phyloP scores from a whole-genome alignment of 2,888 invertebrate species.

The Aleiodes alternator region DNA sequence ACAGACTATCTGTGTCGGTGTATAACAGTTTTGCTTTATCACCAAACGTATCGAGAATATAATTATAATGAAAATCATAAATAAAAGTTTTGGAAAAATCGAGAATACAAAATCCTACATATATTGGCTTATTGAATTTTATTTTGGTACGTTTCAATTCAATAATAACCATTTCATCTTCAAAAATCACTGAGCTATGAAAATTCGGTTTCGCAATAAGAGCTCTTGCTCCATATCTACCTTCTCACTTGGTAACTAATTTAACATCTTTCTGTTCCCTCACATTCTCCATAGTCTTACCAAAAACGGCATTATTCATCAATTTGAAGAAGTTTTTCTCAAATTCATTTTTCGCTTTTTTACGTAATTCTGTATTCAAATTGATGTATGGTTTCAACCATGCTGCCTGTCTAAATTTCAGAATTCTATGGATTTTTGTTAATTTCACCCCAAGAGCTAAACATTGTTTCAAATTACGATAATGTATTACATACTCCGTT shows the following conservation, averaged over 20 bases:
- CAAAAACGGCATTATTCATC: conserved; percentile 38
- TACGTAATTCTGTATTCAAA: conserved; percentile 65
- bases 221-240: conserved; percentile 64
- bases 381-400: conserved; percentile 63
- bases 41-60: not conserved
- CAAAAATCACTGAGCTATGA: conserved; percentile 63
- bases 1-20: conserved; percentile 60
- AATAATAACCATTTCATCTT: conserved; percentile 67
- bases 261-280: conserved; percentile 65
- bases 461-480: conserved; percentile 65
- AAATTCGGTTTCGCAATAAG: conserved; percentile 66
- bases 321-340: conserved; percentile 63
- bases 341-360: conserved; percentile 65
- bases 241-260: conserved; percentile 65
- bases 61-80: not conserved
- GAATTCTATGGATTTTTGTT: conserved; percentile 59
- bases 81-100: conserved; percentile 68
- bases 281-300: conserved; percentile 69
- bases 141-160: conserved; percentile 62
- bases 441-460: conserved; percentile 55
- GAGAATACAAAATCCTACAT: conserved; percentile 69
- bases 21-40: not conserved
- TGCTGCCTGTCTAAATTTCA: conserved; percentile 64
- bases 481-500: conserved; percentile 64
- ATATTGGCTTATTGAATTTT: conserved; percentile 70